Evolutionary conservation across 2,113 vertebrate species (phyloP), one percentile per base, ranked within the genome.

Genomic region (Beaufortia kweichowensis): DNA sequence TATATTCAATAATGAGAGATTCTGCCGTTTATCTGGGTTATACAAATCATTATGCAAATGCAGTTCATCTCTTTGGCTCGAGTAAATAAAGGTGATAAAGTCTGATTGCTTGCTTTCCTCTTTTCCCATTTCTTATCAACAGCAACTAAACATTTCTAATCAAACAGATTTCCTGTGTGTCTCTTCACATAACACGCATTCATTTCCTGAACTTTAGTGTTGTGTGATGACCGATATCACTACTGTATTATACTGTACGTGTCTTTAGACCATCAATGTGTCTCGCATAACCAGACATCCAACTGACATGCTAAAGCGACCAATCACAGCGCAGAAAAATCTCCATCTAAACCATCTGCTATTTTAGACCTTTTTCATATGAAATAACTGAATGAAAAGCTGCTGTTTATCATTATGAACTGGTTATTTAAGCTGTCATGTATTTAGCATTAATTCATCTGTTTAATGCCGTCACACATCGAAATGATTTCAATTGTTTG

Each of bases 1-100:
- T 91, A 87, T 91, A 89, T 88, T 88, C 91, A 91, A 92, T 92
- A 91, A 93, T 93, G 90, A 93, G 90, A 91, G 88, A 90, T 91
- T 89, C 88, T 85, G 85, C 84, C 79, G 89, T 79, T 91, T 93
- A 91, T 91, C 90, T 91, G 89, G 87, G 87, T 89, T 90, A 90
- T 59, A 72, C 87, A 91, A 90, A 92, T 92, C 91, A 90, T 90
- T 90, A 91, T 91, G 91, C 87, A 90, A 91, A 92, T 92, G 90
- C 78, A 68, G 81, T 82, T 77, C 84, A 86, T 92, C 88, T 92
- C 90, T 85, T 88, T 79, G 88, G 90, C 83, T 85, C 85, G 87
- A 86, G 90, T 93, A 91, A 93, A 93, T 93, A 92, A 92, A 92
- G 89, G 88, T 91, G 89, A 90, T 90, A 83, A 89, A 88, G 87